Evolutionary conservation across 2,797 vertebrate species (phyloP), one percentile per base, ranked within the genome.

Genomic region (Dipus sagitta): DNA sequence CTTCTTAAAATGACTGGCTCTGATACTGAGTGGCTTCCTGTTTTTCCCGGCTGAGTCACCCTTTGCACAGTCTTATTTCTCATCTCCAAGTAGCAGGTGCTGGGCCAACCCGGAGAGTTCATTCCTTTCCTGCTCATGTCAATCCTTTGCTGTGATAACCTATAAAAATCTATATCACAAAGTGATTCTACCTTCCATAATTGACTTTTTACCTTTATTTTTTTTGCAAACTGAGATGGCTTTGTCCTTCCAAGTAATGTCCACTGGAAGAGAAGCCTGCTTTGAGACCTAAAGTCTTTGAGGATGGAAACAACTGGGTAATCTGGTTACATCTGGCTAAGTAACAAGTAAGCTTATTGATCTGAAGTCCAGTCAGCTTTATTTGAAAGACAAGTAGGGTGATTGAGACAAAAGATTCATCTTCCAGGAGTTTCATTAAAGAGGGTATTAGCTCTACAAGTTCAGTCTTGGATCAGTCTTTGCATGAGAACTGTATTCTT

Each of bases 21-120:
- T 54, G 75, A 54, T 52, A 52, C 70, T 30, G 28, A 58, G 21
- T 20, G 75, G 62, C 80, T 78, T 88, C 77, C 75, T 90, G 87
- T 52, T 85, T 90, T 88, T 80, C 38, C 75, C 83, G 78, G 84
- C 81, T 90, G 52, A 89, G 6, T 91, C 30, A 77, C 72, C 62
- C 58, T 90, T 54, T 62, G 68, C 64, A n/a, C 54, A 77, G 64
- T 76, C 77, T 95, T 84, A 81, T 89, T 54, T 92, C 52, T 96
- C 72, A 91, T 85, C 77, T 1, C n/a, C 82, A 74, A 54, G 74
- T 38, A 78, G 71, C 71, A 85, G 80, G 38, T 81, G 86, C 80
- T 30, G 2, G 58, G 47, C 71, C 84, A 96, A 54, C 76, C 58
- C 24, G 62, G 78, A 88, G 76, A 78, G 74, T 87, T 83, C 58